Evolutionary conservation across 2,888 invertebrate genomes (phyloP), one percentile per base, ranked within the genome.

Genomic region (Drosophila stalkeri): DNA sequence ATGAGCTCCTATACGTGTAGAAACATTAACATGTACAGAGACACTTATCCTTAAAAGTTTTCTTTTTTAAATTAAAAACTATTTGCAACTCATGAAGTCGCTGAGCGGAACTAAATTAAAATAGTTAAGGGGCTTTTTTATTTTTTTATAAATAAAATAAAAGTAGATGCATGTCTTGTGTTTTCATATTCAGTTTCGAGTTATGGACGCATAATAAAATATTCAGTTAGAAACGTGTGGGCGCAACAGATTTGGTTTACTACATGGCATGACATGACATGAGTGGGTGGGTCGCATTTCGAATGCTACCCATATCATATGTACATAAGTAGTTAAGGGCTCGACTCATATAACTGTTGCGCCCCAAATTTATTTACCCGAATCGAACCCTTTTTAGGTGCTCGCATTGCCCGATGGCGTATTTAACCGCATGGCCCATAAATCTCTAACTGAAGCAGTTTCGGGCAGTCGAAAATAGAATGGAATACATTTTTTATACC

Each of bases 401-500:
- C 18, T 57, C 64, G 72, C 68, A 72, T 23, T 61, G 68, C 64
- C 59, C 67, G 72, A 43, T 86, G 65, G 72, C 81, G 70, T 72
- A 80, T 83, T 83, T 86, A 86, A 89, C 86, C 80, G 77, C 79
- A 77, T 41, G 43, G 55, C 56, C 74, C 57, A 89, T 85, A 85
- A 85, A 85, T 85, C 84, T 81, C 68, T n/a, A 67, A 46, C 75
- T 64, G 61, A 51, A 59, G 63, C 72, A 72, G 74, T 67, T 76
- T 57, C 74, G 64, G 70, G 74, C 74, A 77, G 77, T 64, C 57
- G 63, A 72, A 81, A 85, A 89, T 82, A 89, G 83, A 86, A 82
- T 77, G 83, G 75, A 85, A 87, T 90, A 89, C 81, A 89, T 86
- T 89, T 87, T 89, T 85, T 89, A 88, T 82, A 62, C 67, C 73